These are phyloP conservation scores for Pristionchus fissidentatus DNA, from an alignment of 2,888 invertebrate species.

Conservation along the genomic window DNA sequence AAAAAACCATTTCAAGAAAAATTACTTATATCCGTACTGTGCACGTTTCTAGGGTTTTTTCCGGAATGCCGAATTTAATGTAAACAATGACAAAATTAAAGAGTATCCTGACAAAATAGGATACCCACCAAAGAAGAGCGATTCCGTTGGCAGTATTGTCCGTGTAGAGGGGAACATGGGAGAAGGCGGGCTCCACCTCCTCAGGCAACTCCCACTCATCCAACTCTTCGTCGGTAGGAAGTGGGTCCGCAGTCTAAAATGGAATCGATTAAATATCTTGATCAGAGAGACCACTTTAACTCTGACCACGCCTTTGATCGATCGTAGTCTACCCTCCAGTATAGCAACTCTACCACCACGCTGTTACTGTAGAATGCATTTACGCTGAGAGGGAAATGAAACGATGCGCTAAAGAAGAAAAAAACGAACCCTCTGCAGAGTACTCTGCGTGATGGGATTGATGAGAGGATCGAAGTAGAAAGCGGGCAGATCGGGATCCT, in stretches of 20 bases:
- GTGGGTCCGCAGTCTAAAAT: constrained; percentile 81
- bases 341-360: not conserved
- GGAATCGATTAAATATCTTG: constrained; percentile 24
- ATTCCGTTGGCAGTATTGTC: constrained; percentile 95
- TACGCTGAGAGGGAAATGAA: not conserved
- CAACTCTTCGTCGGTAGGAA: constrained; percentile 90
- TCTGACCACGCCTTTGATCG: constrained; percentile 41
- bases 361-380: not conserved
- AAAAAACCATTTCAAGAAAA: too few relatives aligned
- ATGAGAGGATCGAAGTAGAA: constrained; percentile 99
- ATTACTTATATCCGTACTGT: too few relatives aligned
- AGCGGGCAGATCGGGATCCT: constrained; percentile 98
- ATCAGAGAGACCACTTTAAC: not conserved
- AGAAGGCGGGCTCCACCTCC: constrained; percentile 89
- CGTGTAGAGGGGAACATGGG: constrained; percentile 87
- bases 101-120: too few relatives aligned
- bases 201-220: constrained; percentile 93
- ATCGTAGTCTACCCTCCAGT: not conserved
- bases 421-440: constrained; percentile 79
- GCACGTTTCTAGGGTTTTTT: too few relatives aligned
- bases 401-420: constrained; percentile 13
- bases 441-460: constrained; percentile 96
- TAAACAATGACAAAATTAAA: too few relatives aligned
- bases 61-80: too few relatives aligned
- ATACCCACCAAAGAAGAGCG: constrained; percentile 66